These are phyloP conservation scores for Zhuqinia jingwanae DNA, from an alignment of 2,888 invertebrate species.

Conservation along the genomic window DNA sequence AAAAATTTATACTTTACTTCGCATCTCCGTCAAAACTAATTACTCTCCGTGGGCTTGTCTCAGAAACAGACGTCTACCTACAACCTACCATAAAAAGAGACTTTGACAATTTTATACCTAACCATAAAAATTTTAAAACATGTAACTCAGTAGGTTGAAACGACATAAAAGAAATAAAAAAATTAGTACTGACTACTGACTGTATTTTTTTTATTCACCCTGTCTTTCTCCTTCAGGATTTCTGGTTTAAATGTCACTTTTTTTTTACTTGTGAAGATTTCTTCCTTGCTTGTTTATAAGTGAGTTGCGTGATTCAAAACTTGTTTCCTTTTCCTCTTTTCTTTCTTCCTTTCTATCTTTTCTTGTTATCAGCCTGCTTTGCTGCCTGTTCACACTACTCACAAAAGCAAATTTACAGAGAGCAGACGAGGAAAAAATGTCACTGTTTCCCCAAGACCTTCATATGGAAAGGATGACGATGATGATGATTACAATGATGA, in stretches of 20 bases:
- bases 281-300: constrained; percentile 6
- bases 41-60: too few relatives aligned
- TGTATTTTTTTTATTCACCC: constrained; percentile 13
- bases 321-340: constrained; percentile 34
- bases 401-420: background rate
- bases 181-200: too few relatives aligned
- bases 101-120: too few relatives aligned
- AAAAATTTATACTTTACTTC: too few relatives aligned
- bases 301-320: constrained; percentile 39
- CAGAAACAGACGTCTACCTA: too few relatives aligned
- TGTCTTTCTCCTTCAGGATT: background rate
- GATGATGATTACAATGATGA: constrained; percentile 21
- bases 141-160: too few relatives aligned
- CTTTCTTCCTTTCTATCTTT: constrained; percentile 31
- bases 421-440: constrained; percentile 38
- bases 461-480: constrained; percentile 40
- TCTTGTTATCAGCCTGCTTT: constrained; percentile 26
- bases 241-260: constrained; percentile 32
- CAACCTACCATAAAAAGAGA: too few relatives aligned
- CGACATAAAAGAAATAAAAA: too few relatives aligned
- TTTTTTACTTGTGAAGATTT: constrained; percentile 17
- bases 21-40: too few relatives aligned
- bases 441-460: constrained; percentile 27
- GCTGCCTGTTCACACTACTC: constrained; percentile 13
- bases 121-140: too few relatives aligned